phyloP scores from a whole-genome alignment of 1,140 invertebrate species.

The Drosophila tropicalis region DNA sequence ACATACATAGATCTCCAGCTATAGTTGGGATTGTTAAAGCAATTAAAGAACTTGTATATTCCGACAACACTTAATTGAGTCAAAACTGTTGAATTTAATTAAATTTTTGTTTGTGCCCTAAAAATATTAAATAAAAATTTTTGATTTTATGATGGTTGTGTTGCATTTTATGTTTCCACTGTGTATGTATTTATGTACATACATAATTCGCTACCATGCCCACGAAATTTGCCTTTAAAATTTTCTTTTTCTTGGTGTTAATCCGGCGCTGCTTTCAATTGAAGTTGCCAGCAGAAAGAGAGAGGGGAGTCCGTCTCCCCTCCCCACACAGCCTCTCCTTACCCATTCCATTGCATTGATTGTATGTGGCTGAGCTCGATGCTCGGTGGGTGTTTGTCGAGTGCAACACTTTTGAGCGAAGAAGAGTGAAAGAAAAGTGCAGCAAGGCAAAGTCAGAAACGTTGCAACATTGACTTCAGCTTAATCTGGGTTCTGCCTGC shows the following conservation, averaged over 20 bases:
- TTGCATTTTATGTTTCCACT: not conserved
- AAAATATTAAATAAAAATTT: not conserved
- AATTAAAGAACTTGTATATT: too few relatives aligned
- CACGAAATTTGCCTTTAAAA: conserved; percentile 38
- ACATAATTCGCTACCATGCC: conserved; percentile 14
- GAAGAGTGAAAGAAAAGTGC: conserved; percentile 60
- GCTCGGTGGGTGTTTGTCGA: conserved; percentile 60
- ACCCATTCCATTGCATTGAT: not conserved
- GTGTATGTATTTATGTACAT: conserved; percentile 5
- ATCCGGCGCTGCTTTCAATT: conserved; percentile 59
- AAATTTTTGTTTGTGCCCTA: too few relatives aligned
- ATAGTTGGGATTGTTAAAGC: too few relatives aligned
- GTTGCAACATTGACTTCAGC: conserved; percentile 22
- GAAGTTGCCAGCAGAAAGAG: conserved; percentile 41
- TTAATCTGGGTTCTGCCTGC: conserved; percentile 26
- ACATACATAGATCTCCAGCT: too few relatives aligned
- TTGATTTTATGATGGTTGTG: not conserved
- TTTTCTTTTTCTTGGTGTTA: conserved; percentile 37
- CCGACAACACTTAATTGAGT: too few relatives aligned
- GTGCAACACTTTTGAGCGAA: conserved; percentile 62
- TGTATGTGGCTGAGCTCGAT: not conserved
- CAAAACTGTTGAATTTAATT: too few relatives aligned
- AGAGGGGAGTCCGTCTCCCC: too few relatives aligned
- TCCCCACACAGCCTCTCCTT: conserved; percentile 21
- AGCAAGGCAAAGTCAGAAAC: conserved; percentile 9